Evolutionary conservation across 2,888 invertebrate species (phyloP).

Genomic region (Neoascia interrupta): DNA sequence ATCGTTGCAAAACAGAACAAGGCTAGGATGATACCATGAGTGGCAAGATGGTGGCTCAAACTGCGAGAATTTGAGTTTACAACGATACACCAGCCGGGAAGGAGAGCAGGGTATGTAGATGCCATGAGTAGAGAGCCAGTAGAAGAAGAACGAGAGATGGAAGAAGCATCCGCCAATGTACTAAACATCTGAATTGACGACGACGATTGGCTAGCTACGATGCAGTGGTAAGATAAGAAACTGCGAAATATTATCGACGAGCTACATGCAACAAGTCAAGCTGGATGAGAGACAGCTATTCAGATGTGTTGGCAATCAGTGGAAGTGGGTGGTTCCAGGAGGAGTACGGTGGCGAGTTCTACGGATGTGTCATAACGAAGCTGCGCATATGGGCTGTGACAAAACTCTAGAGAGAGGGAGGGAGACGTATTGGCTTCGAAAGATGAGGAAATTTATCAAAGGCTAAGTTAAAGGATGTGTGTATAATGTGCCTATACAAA

Average conservation of each 20-base stretch:
- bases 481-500: conserved; percentile 30
- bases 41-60: conserved; percentile 74
- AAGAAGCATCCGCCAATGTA: neutral
- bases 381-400: conserved; percentile 7
- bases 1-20: conserved; percentile 21
- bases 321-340: conserved; percentile 9
- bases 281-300: neutral
- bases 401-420: conserved; percentile 10
- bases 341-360: neutral
- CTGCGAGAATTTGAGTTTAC: conserved; percentile 14
- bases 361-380: conserved; percentile 23
- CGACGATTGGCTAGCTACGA: conserved; percentile 29
- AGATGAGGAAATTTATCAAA: conserved; percentile 20
- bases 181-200: conserved; percentile 13
- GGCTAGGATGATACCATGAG: conserved; percentile 80
- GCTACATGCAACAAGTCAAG: neutral
- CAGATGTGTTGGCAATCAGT: neutral
- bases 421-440: conserved; percentile 26
- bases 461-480: conserved; percentile 28
- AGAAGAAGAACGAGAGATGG: neutral
- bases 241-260: too few species aligned
- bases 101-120: conserved; percentile 8
- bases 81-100: conserved; percentile 9
- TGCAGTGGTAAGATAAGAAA: conserved; percentile 28
- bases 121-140: conserved; percentile 27